Evolutionary conservation across 2,113 vertebrate genomes (phyloP), one percentile per base, ranked within the genome.

Genomic region (human): DNA sequence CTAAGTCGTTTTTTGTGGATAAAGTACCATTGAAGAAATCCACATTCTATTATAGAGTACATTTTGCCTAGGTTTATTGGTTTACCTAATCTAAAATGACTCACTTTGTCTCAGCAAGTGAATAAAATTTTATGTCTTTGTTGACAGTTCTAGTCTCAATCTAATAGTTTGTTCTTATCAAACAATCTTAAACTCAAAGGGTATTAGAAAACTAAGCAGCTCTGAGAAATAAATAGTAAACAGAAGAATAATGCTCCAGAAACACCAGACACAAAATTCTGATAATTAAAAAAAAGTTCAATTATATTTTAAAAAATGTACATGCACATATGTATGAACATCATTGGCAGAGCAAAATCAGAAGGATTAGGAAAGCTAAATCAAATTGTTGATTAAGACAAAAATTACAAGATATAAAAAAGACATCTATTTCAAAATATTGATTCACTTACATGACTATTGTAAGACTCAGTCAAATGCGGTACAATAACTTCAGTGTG

Each of bases 401-500:
- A 91, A 95, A 70, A 84, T n/a, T 52, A 13, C 55, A 13, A 94
- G 25, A 78, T 38, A 87, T 35, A 92, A 89, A 86, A 32, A 97
- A 87, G 30, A 78, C 27, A 96, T 84, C 79, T 92, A 97, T 45
- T 96, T 96, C 7, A 95, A 92, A 97, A 93, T 40, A 78, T 0
- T 57, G 27, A 66, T 95, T 35, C 91, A 99, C 99, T 99, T 99
- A 99, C 99, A 59, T 99, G 99, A 98, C 99, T 99, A 93, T 99
- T 99, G 96, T 99, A 99, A 32, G 99, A 99, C 97, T 99, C 99
- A 9, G 99, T 99, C 98, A 99, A 98, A 94, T 99, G 99, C 96
- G 99, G 99, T 96, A 99, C 98, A 97, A 99, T 99, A 85, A 99
- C 98, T 98, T 99, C 99, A 0, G 99, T 99, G 98, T 99, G 99